phyloP scores from a whole-genome alignment of 1,140 invertebrate genomes.

The Drosophila bifasciata region DNA sequence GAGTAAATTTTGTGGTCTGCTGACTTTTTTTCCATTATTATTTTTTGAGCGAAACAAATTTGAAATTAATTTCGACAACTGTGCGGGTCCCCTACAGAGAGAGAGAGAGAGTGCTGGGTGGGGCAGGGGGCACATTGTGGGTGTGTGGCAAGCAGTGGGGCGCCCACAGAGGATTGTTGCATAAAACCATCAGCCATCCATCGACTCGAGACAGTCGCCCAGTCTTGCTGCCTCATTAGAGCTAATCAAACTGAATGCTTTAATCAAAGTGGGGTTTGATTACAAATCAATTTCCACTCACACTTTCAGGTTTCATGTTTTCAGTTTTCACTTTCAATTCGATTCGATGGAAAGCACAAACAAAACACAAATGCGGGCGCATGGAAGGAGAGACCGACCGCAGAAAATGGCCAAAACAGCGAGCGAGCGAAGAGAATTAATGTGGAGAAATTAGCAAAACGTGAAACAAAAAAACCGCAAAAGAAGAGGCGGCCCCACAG shows the following conservation, averaged over 20 bases:
- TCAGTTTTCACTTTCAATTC: conserved; percentile 69
- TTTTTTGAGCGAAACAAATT: conserved; percentile 43
- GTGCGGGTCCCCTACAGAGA: conserved; percentile 33
- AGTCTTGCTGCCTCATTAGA: conserved; percentile 52
- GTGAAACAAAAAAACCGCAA: conserved; percentile 64
- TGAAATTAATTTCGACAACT: conserved; percentile 50
- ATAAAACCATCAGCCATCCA: conserved; percentile 30
- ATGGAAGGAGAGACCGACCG: conserved; percentile 25
- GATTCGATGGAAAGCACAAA: conserved; percentile 59
- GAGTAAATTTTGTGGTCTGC: conserved; percentile 51
- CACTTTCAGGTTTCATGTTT: conserved; percentile 70
- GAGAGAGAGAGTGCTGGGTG: too few relatives aligned
- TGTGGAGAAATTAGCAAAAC: conserved; percentile 65
- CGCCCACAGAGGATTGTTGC: conserved; percentile 28
- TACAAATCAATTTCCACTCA: conserved; percentile 72
- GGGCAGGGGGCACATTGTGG: not conserved
- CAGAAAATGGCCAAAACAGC: conserved; percentile 48
- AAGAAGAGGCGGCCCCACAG: not conserved
- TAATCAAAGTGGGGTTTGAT: conserved; percentile 69
- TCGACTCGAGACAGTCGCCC: conserved; percentile 9
- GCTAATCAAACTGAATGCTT: conserved; percentile 68
- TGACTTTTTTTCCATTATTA: conserved; percentile 35
- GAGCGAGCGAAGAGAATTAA: conserved; percentile 51
- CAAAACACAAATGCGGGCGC: conserved; percentile 21
- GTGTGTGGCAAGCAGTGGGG: not conserved